Base-by-base conservation (phyloP, 2,888 invertebrate genomes). In the Leuctra nigra region DNA sequence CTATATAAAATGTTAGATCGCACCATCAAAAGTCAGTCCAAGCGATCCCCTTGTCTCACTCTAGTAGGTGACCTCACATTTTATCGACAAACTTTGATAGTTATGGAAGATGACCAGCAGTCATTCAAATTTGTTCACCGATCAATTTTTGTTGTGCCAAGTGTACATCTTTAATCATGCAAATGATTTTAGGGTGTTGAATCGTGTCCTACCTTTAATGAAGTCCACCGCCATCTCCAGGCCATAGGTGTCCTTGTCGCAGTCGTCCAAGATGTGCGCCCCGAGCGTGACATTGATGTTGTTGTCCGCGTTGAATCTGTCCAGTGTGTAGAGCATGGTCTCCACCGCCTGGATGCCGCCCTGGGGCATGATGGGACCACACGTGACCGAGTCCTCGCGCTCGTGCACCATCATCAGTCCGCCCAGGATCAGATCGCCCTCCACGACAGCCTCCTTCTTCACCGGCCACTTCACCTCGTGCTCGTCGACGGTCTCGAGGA, bases 361-460 rank as follows among this genome's bases (percentile, higher is more conserved):
- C 72, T 95, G 94, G 0, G 92, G 91, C 94, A 95, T 95, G 44
- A 95, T 87, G 1, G 90, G 90, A 0, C 95, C 95, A 68, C 95
- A 95, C 1, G 88, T 91, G 68, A 87, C 81, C 47, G 81, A 82
- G 65, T 94, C 93, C 64, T 91, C 89, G 22, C 95, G 76, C 67
- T 93, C 93, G 69, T 95, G 95, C 0, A 95, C 87, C 91, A 95
- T 95, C 91, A 95, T 94, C 46, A 95, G 74, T 1, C 93, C 95
- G 4, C 95, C 95, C 1, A 95, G 77, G 9, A 92, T 81, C 44
- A 95, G 76, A 68, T 94, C 88, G 0, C 95, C 95, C 68, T 91
- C 91, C 46, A 94, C 83, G 3, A 87, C 84, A 0, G 92, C 90
- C 65, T 91, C 89, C 66, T 86, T 82, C 67, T 91, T 92, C 4